Evolutionary conservation across 2,888 invertebrate genomes (phyloP).

Genomic region (Dioctria rufipes): DNA sequence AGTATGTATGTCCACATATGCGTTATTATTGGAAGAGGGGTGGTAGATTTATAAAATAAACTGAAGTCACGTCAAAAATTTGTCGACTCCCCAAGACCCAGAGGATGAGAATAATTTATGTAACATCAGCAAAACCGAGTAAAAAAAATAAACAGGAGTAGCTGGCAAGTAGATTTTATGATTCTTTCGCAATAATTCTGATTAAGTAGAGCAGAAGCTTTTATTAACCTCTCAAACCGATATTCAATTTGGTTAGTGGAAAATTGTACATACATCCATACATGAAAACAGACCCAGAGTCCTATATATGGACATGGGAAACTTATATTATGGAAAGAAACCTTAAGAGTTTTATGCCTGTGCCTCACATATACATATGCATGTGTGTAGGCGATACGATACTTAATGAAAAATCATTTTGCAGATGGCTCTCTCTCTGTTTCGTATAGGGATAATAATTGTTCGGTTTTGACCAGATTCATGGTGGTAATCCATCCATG

Average conservation of each 20-base stretch:
- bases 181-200: constrained; percentile 6
- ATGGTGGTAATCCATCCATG: background rate
- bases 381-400: background rate
- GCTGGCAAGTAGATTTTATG: background rate
- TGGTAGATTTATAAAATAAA: background rate
- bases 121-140: background rate
- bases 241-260: constrained; percentile 9
- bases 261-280: background rate
- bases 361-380: too few relatives aligned
- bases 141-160: background rate
- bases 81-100: background rate
- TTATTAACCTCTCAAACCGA: background rate
- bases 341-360: background rate
- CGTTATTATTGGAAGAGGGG: background rate
- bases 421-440: background rate
- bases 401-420: background rate
- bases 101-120: background rate
- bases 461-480: background rate
- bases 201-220: constrained; percentile 9
- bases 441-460: background rate
- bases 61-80: background rate
- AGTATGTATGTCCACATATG: background rate
- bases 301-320: too few relatives aligned
- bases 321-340: background rate
- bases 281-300: too few relatives aligned